Evolutionary conservation across 2,888 invertebrate species (phyloP).

Genomic region (Acrobasis consociella): DNA sequence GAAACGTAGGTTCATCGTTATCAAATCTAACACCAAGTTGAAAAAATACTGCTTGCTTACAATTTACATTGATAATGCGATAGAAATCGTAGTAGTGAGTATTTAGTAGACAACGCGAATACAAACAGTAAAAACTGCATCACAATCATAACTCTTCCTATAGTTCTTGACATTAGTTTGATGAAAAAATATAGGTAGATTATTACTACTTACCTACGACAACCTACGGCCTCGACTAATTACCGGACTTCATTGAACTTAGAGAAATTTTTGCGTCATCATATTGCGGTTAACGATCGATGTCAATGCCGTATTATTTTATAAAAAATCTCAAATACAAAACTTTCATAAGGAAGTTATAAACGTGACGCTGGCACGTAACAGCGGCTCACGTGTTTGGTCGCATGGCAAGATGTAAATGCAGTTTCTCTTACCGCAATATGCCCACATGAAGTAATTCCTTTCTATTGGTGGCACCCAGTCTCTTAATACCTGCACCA

Average conservation of each 20-base stretch:
- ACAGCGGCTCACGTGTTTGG: conserved; percentile 10
- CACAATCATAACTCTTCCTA: no score
- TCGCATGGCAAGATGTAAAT: conserved; percentile 11
- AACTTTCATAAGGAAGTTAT: conserved; percentile 13
- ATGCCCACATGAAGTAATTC: conserved; percentile 76
- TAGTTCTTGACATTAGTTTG: no score
- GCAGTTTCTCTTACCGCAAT: conserved; percentile 60
- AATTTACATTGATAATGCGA: no score
- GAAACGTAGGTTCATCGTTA: no score
- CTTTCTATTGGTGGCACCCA: conserved; percentile 77
- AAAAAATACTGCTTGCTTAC: no score
- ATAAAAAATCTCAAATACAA: not conserved
- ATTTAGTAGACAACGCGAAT: no score
- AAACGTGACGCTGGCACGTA: conserved; percentile 16
- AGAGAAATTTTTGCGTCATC: conserved; percentile 1
- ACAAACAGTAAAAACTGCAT: no score
- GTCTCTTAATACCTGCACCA: conserved; percentile 71
- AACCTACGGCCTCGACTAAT: not conserved
- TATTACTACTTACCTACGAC: not conserved
- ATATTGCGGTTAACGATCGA: not conserved
- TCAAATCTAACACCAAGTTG: no score
- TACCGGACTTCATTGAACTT: conserved; percentile 1
- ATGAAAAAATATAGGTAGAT: not conserved
- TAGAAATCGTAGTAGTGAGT: no score
- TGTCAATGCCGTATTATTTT: conserved; percentile 9